These are phyloP conservation scores for Eupristina koningsbergeri DNA, from an alignment of 1,140 invertebrate genomes.

Conservation along the genomic window DNA sequence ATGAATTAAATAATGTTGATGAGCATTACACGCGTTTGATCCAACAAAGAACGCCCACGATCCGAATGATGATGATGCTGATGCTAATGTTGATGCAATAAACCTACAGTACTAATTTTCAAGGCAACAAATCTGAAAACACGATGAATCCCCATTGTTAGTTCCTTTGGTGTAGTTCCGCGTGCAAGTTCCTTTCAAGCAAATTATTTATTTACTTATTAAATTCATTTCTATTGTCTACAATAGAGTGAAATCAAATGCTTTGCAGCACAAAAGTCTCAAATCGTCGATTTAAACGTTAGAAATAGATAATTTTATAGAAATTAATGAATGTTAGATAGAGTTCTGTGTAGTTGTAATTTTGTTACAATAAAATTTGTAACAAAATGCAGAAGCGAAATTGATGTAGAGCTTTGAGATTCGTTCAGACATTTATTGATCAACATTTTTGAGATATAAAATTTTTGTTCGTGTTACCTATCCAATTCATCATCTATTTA, in stretches of 20 bases:
- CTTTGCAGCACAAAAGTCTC: background rate
- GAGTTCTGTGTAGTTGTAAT: background rate
- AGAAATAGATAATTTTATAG: background rate
- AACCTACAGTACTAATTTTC: background rate
- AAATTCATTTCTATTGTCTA: background rate
- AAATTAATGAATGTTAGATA: background rate
- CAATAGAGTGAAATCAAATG: no score
- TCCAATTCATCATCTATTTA: background rate
- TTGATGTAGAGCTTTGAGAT: background rate
- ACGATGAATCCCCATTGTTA: background rate
- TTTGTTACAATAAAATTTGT: background rate
- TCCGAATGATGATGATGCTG: background rate
- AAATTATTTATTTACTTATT: background rate
- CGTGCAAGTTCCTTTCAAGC: background rate
- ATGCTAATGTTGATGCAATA: no score
- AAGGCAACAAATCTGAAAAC: background rate
- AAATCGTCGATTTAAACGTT: background rate
- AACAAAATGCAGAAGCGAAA: background rate
- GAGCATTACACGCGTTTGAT: background rate
- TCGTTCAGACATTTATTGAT: background rate
- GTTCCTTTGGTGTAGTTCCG: no score
- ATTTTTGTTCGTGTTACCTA: no score
- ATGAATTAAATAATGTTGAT: background rate
- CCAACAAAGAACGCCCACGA: background rate
- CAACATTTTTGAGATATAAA: no score